Evolutionary conservation across 1,140 invertebrate species (phyloP).

Genomic region (Pemphigus obesinymphae): DNA sequence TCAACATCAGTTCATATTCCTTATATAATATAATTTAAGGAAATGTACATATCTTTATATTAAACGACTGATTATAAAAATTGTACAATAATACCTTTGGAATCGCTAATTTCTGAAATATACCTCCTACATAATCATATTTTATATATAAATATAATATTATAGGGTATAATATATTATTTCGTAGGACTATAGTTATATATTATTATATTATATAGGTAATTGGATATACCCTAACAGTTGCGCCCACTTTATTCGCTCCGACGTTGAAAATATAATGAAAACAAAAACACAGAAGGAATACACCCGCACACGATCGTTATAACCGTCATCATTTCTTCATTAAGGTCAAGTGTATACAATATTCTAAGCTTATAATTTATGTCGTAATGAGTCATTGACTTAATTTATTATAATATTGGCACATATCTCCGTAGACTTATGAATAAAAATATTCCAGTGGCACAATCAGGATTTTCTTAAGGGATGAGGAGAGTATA

Average conservation of each 20-base stretch:
- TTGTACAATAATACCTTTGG: constrained; percentile 23
- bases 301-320: not conserved
- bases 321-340: constrained; percentile 1
- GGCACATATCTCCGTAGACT: too few relatives aligned
- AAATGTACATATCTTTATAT: not conserved
- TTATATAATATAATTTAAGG: too few relatives aligned
- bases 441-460: too few relatives aligned
- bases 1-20: too few relatives aligned
- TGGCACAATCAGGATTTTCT: too few relatives aligned
- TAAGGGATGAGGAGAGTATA: too few relatives aligned
- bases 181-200: not conserved
- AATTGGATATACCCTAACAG: too few relatives aligned
- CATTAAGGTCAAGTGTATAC: not conserved
- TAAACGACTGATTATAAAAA: constrained; percentile 27
- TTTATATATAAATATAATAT: too few relatives aligned
- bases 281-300: not conserved
- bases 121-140: not conserved
- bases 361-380: not conserved
- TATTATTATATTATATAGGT: too few relatives aligned
- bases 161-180: constrained; percentile 25
- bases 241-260: not conserved
- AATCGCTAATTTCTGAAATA: constrained; percentile 26
- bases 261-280: not conserved
- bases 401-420: too few relatives aligned
- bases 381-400: too few relatives aligned